Conservation (phyloP, 1,140 invertebrate genomes). For the Zaprionus capensis region DNA sequence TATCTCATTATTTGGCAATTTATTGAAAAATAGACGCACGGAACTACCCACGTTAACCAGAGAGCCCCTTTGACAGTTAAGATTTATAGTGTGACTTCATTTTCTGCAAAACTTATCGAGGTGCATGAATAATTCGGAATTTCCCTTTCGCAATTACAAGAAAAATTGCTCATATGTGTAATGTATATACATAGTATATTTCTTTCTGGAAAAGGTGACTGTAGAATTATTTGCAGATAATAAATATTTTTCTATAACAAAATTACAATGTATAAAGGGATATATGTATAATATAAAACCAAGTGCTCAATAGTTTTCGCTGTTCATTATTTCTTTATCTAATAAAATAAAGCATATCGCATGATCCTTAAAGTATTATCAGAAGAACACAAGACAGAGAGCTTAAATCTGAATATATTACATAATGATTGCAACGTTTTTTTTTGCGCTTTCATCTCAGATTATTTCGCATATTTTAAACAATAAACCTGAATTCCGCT, state of each 20-base stretch:
- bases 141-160: conserved; percentile 2
- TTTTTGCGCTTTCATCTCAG: background rate
- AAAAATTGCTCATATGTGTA: background rate
- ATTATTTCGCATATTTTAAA: conserved; percentile 2
- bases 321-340: too few species aligned
- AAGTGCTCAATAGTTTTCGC: too few species aligned
- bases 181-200: background rate
- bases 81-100: background rate
- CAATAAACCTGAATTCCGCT: conserved; percentile 22
- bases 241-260: too few species aligned
- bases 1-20: background rate
- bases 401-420: conserved; percentile 2
- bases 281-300: too few species aligned
- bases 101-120: background rate
- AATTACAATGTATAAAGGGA: too few species aligned
- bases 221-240: background rate
- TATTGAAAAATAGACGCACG: too few species aligned
- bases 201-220: background rate
- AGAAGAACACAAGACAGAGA: background rate
- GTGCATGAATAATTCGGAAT: background rate
- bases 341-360: too few species aligned
- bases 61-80: background rate
- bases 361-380: background rate
- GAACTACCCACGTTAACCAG: background rate
- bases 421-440: background rate